Evolutionary conservation across 2,888 invertebrate genomes (phyloP), one percentile per base, ranked within the genome.

Genomic region (Macrophya alboannulata): DNA sequence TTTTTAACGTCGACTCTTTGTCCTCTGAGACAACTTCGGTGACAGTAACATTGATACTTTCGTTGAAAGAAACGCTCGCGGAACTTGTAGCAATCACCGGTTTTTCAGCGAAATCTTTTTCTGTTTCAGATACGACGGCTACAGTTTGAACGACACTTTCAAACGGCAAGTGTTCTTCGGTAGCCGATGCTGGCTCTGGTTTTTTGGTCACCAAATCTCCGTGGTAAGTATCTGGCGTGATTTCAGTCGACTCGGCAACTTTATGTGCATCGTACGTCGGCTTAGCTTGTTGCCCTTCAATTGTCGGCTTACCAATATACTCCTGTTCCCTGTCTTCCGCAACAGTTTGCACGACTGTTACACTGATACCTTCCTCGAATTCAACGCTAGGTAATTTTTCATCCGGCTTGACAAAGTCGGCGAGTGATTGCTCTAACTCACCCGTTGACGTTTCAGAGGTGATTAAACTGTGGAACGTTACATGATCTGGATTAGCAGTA

Each of bases 181-280:
- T 94, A 21, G 95, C 95, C 71, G 92, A 93, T 81, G 92, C 91
- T 48, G 91, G 89, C 40, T 91, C 88, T 72, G 89, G 91, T 86
- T 92, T 88, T 55, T 90, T 87, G 5, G 94, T 89, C 72, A 91
- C 88, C n/a, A 94, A 92, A 90, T 95, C 94, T 17, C 94, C 94
- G 15, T 94, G 92, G 89, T 94, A 94, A 43, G 94, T 93, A 85
- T 94, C 94, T 17, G 95, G 91, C 79, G 95, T 93, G 43, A 95
- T 93, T 94, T 96, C 95, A 88, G 94, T 95, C 82, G 94, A 94
- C 84, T 96, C 91, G 21, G 96, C 96, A 89, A 96, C 95, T 87
- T 92, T 94, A 87, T 95, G 94, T 21, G 95, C 93, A 81, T 95
- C 91, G 74, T 90, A 93, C 87, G 92, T 91, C 72, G 91, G 92